These are phyloP conservation scores for Tupaia chinensis DNA, from an alignment of 2,113 vertebrate genomes.

Conservation along the genomic window DNA sequence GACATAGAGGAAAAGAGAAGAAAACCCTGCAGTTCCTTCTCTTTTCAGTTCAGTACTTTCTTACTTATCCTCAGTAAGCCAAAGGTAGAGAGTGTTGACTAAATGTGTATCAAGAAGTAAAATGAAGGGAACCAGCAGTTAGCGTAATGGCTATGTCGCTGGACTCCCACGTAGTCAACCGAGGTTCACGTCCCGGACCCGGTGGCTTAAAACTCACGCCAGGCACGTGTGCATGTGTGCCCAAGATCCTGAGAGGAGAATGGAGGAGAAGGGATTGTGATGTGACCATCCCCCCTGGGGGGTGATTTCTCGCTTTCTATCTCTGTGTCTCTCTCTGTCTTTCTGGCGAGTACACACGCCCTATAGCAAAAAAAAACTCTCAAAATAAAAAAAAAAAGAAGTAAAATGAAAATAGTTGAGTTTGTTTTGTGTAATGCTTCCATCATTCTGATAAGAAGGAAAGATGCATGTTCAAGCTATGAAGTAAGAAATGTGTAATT, in stretches of 20 bases:
- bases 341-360: no score
- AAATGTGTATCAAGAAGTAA: neutral
- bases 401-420: neutral
- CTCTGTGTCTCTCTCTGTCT: no score
- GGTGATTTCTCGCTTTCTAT: no score
- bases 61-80: neutral
- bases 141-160: no score
- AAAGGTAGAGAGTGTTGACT: neutral
- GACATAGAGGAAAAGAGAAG: neutral
- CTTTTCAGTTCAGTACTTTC: neutral
- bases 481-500: neutral
- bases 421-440: neutral
- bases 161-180: no score
- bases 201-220: no score
- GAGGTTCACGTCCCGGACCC: no score
- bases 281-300: no score
- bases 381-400: neutral
- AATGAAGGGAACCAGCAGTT: neutral
- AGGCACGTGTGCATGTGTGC: no score
- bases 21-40: rapidly evolving
- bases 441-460: neutral
- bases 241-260: no score
- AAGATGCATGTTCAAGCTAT: neutral
- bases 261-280: no score
- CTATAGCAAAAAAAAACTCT: no score